Evolutionary conservation across 2,797 vertebrate genomes (phyloP).

Genomic region (Rallus crepitans): DNA sequence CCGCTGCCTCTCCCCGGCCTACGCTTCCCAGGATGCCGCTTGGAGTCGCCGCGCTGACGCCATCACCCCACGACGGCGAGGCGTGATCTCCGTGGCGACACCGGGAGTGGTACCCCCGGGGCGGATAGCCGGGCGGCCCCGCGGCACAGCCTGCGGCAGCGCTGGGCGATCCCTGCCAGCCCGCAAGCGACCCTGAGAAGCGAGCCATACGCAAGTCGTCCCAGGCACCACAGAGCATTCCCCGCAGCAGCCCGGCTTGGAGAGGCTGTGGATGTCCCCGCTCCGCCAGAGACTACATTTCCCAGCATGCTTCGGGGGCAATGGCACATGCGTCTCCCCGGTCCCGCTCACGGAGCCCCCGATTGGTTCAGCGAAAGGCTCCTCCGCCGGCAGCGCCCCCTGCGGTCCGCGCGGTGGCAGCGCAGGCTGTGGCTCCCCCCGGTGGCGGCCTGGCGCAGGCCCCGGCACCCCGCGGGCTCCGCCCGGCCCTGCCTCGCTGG

Average conservation of each 20-base stretch:
- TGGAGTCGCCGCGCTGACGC: accelerated
- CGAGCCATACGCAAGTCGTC: no score
- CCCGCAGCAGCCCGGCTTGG: background rate
- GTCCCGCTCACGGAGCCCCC: accelerated
- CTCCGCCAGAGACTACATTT: background rate
- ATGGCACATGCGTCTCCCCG: accelerated
- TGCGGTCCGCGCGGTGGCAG: background rate
- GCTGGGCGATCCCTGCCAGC: background rate
- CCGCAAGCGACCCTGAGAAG: background rate
- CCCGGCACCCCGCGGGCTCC: background rate
- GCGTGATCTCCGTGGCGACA: background rate
- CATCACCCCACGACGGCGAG: accelerated
- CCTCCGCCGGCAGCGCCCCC: background rate
- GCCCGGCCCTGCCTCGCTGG: background rate
- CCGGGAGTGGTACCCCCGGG: no score
- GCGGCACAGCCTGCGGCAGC: no score
- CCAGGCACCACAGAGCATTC: no score
- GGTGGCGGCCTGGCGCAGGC: background rate
- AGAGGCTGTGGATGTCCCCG: accelerated
- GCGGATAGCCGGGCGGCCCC: no score
- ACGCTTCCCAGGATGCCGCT: background rate
- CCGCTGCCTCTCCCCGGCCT: background rate
- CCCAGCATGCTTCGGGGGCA: background rate
- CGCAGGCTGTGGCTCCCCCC: background rate
- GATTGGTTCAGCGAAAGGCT: background rate